Conservation (phyloP, 2,888 invertebrate species). For the Plebejus anna region DNA sequence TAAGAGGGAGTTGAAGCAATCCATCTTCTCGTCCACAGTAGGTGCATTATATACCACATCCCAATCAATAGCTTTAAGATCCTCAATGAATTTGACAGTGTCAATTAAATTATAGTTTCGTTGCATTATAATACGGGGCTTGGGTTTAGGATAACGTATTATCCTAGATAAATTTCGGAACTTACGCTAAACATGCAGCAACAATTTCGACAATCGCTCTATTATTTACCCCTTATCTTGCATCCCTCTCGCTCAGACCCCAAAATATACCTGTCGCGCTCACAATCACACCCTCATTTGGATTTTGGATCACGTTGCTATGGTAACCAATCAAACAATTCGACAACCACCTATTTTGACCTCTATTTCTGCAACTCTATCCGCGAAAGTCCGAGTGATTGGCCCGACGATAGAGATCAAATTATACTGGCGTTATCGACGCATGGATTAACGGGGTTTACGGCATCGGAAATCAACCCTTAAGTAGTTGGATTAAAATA, state of each 20-base stretch:
- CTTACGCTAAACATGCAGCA: slow-evolving; percentile 40
- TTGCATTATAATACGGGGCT: too few species aligned
- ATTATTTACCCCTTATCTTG: slow-evolving; percentile 43
- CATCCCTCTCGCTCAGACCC: slow-evolving; percentile 52
- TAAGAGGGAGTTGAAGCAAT: too few species aligned
- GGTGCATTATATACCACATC: too few species aligned
- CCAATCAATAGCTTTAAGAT: too few species aligned
- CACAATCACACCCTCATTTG: slow-evolving; percentile 57
- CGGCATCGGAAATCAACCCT: slow-evolving; percentile 57
- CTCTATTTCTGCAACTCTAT: slow-evolving; percentile 41
- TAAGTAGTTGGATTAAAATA: slow-evolving; percentile 54
- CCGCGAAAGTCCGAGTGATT: slow-evolving; percentile 39
- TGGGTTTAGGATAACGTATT: neutral
- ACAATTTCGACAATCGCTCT: slow-evolving; percentile 52
- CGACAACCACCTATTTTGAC: slow-evolving; percentile 31
- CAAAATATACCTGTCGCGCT: slow-evolving; percentile 50
- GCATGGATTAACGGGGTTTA: slow-evolving; percentile 43
- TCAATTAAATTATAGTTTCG: too few species aligned
- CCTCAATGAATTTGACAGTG: too few species aligned
- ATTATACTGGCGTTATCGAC: slow-evolving; percentile 43
- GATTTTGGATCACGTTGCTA: slow-evolving; percentile 65
- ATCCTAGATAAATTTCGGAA: neutral
- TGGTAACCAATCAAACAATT: slow-evolving; percentile 67
- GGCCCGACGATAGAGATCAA: slow-evolving; percentile 47
- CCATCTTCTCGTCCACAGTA: too few species aligned